These are phyloP conservation scores for Drosophila antonietae DNA, from an alignment of 2,888 invertebrate genomes.

Conservation along the genomic window DNA sequence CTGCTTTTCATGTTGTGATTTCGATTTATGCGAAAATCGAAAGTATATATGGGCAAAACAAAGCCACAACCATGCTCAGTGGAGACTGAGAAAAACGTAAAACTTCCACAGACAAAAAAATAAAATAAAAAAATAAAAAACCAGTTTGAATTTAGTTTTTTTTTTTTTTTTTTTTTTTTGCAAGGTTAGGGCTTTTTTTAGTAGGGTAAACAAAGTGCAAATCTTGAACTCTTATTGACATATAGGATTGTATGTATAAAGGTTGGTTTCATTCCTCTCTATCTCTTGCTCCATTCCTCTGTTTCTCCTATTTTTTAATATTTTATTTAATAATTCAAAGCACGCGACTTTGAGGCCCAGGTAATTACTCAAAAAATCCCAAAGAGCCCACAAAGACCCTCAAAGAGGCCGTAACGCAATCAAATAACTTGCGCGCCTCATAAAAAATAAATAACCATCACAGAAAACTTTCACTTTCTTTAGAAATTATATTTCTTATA, in stretches of 20 bases:
- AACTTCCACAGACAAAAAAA: conserved; percentile 38
- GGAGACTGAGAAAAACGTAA: conserved; percentile 26
- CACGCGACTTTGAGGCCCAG: conserved; percentile 24
- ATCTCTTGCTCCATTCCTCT: background rate
- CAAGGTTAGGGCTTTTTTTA: conserved; percentile 39
- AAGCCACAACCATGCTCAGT: conserved; percentile 38
- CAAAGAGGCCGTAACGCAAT: conserved; percentile 31
- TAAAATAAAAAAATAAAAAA: conserved; percentile 29
- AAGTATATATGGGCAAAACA: conserved; percentile 50
- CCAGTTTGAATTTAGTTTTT: conserved; percentile 45
- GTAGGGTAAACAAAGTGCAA: conserved; percentile 3
- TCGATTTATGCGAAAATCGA: conserved; percentile 74
- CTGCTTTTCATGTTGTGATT: conserved; percentile 49
- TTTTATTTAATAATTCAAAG: conserved; percentile 48
- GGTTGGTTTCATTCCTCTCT: background rate
- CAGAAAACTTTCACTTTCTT: conserved; percentile 75
- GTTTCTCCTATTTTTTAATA: conserved; percentile 26
- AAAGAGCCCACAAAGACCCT: background rate
- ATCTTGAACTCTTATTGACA: conserved; percentile 11
- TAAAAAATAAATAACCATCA: conserved; percentile 11
- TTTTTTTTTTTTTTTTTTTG: conserved; percentile 17
- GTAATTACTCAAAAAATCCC: conserved; percentile 34
- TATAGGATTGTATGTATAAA: conserved; percentile 5
- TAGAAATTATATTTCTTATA: conserved; percentile 61
- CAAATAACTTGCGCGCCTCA: conserved; percentile 41